Base-by-base conservation (phyloP, 1,140 invertebrate species). In the roundworm (Caenorhabditis elegans) region DNA sequence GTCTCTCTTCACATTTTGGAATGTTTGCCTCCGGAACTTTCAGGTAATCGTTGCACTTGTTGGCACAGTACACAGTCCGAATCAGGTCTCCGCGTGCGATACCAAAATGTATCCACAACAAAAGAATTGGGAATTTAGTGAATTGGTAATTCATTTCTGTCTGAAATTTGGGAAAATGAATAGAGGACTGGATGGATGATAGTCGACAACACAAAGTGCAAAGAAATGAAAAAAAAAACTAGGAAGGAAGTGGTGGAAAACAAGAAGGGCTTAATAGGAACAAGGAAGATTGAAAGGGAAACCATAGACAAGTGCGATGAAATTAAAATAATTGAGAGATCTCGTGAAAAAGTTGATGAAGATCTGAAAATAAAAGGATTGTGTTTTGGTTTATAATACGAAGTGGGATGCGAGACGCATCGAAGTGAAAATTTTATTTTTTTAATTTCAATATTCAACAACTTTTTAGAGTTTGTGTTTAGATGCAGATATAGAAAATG, bases 1-100 rank as follows among this genome's bases (percentile, higher is more conserved):
- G 60, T 24, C 34, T 36, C n/a, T 70, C 60, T 70, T 39, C 34
- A 22, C 60, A 70, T n/a, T 70, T 70, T 19, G 60, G 60, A 70
- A 70, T 70, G n/a, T 70, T 70, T 19, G 17, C 34, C 28, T 70
- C 60, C n/a, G 60, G 60, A 39, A 70, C 60, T 39, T 19, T 39
- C 60, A 70, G 28, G n/a, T 70, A 70, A 34, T 70, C 34, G 19
- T 36, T 70, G 34, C 60, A 70, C n/a, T 70, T 70, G 34, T 39
- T 43, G 60, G 60, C 60, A 70, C 60, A 70, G 17, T 70, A 70
- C 8, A 70, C 60, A 39, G 60, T 70, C 22, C 60, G 11, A 31
- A 70, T 70, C 4, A 70, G n/a, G 13, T 70, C 60, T 19, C 24
- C 31, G 28, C 13, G 34, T 22, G 31, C 28, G 11, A n/a, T 17